These are phyloP conservation scores for Drosophila lutescens DNA, from an alignment of 2,888 invertebrate genomes.

Conservation along the genomic window DNA sequence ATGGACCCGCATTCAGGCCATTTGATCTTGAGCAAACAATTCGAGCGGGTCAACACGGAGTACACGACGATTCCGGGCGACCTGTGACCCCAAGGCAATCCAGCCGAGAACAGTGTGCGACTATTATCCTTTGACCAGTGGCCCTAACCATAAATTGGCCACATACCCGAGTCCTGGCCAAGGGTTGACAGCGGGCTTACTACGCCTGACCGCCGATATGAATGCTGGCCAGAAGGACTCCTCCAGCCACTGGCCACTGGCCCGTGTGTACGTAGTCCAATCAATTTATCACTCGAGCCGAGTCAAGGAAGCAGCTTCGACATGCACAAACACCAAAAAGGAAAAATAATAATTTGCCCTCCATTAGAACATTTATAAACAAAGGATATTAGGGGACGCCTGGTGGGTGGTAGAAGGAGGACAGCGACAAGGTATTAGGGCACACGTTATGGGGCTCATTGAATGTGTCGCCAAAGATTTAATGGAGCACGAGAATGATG, in stretches of 20 bases:
- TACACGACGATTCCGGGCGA: conserved; percentile 34
- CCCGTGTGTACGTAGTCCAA: conserved; percentile 49
- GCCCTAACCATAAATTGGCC: conserved; percentile 81
- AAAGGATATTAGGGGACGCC: conserved; percentile 67
- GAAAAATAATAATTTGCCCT: conserved; percentile 69
- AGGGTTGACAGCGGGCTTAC: conserved; percentile 64
- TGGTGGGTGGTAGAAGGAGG: conserved; percentile 7
- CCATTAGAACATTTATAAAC: conserved; percentile 81
- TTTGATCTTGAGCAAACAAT: conserved; percentile 78
- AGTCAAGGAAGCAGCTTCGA: conserved; percentile 46
- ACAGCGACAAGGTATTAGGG: conserved; percentile 65
- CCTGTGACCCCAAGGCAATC: conserved; percentile 41
- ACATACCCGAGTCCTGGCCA: conserved; percentile 72
- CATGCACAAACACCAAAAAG: conserved; percentile 41
- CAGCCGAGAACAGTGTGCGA: conserved; percentile 49
- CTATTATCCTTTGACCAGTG: conserved; percentile 81
- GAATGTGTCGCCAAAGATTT: conserved; percentile 79
- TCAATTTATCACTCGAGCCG: conserved; percentile 80
- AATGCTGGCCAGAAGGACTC: conserved; percentile 41
- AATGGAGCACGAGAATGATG: conserved; percentile 73
- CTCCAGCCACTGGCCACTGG: background rate
- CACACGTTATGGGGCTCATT: conserved; percentile 77
- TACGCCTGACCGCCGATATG: conserved; percentile 57
- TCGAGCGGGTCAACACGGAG: conserved; percentile 66
- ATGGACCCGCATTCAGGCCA: conserved; percentile 58